Evolutionary conservation across 2,113 vertebrate species (phyloP).

Genomic region (Redunca redunca): DNA sequence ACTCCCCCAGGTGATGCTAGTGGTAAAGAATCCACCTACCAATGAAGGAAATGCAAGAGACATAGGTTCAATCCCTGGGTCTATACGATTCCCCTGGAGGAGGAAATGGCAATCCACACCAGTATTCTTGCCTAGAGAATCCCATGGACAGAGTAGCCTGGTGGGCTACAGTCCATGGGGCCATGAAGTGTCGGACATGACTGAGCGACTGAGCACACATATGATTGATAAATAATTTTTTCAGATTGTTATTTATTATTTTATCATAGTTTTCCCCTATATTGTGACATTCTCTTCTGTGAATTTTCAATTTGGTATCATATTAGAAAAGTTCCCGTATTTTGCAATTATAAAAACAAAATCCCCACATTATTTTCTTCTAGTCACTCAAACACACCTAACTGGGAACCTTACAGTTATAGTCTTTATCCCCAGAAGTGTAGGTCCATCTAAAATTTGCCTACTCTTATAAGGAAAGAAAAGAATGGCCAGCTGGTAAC

Average conservation of each 20-base stretch:
- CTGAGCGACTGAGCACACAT: background rate
- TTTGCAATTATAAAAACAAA: background rate
- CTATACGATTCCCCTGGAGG: background rate
- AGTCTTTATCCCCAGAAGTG: background rate
- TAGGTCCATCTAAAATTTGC: background rate
- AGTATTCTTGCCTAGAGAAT: background rate
- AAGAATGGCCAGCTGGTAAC: background rate
- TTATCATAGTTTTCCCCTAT: background rate
- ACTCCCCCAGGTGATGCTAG: rapidly evolving
- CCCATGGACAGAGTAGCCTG: background rate
- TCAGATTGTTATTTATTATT: background rate
- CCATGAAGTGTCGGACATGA: background rate
- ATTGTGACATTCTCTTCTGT: background rate
- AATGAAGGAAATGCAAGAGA: background rate
- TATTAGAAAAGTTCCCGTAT: background rate
- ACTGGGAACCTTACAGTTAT: background rate
- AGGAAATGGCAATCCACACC: background rate
- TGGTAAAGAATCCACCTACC: background rate
- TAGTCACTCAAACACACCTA: background rate
- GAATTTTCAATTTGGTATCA: background rate
- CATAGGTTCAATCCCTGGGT: background rate
- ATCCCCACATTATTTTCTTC: background rate
- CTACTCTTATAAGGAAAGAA: background rate
- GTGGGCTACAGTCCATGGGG: background rate
- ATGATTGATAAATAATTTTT: background rate